A percentile compares a stretch with the other conserved stretches of the same genome.
These are phyloP conservation scores for Achlya flavicornis DNA, from an alignment of 2,888 invertebrate species.

Conservation along the genomic window DNA sequence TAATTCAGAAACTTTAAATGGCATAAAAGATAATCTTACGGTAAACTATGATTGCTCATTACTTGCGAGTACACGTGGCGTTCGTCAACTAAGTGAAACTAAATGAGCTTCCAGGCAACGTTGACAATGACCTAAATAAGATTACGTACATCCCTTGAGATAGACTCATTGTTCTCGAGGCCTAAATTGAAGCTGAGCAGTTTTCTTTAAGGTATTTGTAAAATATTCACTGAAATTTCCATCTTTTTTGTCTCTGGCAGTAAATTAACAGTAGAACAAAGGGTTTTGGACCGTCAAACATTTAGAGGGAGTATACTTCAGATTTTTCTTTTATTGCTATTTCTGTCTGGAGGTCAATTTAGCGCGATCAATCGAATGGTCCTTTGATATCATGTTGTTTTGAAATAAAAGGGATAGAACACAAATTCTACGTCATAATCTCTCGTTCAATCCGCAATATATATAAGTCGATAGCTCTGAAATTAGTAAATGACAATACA, in stretches of 20 bases:
- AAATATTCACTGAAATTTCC: constrained; percentile 39
- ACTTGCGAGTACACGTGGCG: neutral
- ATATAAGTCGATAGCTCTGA: neutral
- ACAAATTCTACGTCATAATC: neutral
- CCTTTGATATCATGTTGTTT: neutral
- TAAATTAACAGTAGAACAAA: constrained; percentile 49
- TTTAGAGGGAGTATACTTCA: neutral
- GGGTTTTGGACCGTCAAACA: constrained; percentile 13
- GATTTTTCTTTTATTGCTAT: neutral
- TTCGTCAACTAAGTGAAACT: neutral
- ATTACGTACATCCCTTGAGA: constrained; percentile 36
- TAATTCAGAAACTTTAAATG: too few species aligned
- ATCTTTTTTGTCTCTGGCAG: constrained; percentile 23
- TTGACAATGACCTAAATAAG: constrained; percentile 33
- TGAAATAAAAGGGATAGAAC: neutral
- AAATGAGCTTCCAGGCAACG: constrained; percentile 13
- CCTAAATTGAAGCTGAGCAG: constrained; percentile 42
- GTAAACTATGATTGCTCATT: neutral
- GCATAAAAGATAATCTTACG: neutral
- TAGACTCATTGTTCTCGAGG: constrained; percentile 23
- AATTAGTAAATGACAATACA: neutral
- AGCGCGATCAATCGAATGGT: neutral
- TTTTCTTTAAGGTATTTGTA: constrained; percentile 29
- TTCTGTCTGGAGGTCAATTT: neutral
- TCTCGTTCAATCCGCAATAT: neutral